phyloP scores from a whole-genome alignment of 2,113 vertebrate species.

The Myanophis thanlyinensis region DNA sequence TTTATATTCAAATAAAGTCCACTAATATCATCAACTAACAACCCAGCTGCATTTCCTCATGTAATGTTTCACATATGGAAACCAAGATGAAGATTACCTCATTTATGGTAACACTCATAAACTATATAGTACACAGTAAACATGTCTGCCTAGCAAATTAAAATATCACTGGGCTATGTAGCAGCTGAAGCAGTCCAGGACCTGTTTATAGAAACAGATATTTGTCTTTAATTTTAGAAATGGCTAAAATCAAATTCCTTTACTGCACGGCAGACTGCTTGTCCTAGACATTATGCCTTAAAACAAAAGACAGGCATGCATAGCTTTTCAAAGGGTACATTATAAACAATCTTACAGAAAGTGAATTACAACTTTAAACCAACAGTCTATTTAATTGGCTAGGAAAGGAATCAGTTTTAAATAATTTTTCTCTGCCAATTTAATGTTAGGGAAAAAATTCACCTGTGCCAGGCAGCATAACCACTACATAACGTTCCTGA shows the following conservation, averaged over 20 bases:
- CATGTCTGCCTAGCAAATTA: constrained; percentile 85
- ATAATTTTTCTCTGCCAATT: constrained; percentile 59
- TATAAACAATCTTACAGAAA: constrained; percentile 69
- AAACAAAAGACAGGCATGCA: constrained; percentile 66
- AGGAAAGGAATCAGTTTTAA: constrained; percentile 58
- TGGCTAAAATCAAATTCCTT: constrained; percentile 62
- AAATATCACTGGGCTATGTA: constrained; percentile 77
- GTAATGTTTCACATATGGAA: constrained; percentile 82
- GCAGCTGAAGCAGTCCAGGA: constrained; percentile 78
- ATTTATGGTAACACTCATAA: constrained; percentile 83
- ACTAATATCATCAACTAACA: constrained; percentile 59
- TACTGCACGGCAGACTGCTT: constrained; percentile 62
- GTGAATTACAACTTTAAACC: constrained; percentile 63
- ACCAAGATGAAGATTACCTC: constrained; percentile 78
- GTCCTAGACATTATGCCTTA: constrained; percentile 62
- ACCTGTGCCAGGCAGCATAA: constrained; percentile 54
- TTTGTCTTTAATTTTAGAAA: constrained; percentile 71
- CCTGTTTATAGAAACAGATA: constrained; percentile 74
- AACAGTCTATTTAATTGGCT: constrained; percentile 57
- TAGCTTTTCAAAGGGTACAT: constrained; percentile 63
- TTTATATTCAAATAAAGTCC: constrained; percentile 64
- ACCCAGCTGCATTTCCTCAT: constrained; percentile 80
- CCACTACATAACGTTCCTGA: constrained; percentile 43
- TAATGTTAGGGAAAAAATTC: constrained; percentile 64
- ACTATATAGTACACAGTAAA: constrained; percentile 85